phyloP scores from a whole-genome alignment of 2,113 vertebrate genomes.

The Salvelinus fontinalis region DNA sequence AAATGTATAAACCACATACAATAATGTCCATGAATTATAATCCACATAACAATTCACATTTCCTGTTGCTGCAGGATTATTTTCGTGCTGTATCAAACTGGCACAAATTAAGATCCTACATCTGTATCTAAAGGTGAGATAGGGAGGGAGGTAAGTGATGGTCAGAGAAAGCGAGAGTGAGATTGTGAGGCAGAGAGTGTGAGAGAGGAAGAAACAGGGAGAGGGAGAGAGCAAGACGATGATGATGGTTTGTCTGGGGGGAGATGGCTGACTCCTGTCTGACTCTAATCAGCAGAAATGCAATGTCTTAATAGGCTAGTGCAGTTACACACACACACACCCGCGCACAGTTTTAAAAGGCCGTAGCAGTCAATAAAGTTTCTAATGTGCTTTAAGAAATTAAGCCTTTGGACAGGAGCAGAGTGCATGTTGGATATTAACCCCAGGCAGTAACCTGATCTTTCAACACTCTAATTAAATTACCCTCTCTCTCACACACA shows the following conservation, averaged over 20 bases:
- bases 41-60: background rate
- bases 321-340: background rate
- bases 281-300: slow-evolving; percentile 67
- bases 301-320: slow-evolving; percentile 74
- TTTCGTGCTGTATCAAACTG: too few species aligned
- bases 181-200: slow-evolving; percentile 22
- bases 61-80: too few species aligned
- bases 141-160: slow-evolving; percentile 31
- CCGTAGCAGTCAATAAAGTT: slow-evolving; percentile 74
- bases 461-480: slow-evolving; percentile 72
- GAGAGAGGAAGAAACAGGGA: slow-evolving; percentile 32
- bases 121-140: slow-evolving; percentile 18
- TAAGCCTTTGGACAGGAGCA: slow-evolving; percentile 69
- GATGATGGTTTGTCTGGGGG: slow-evolving; percentile 41
- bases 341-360: slow-evolving; percentile 51
- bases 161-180: slow-evolving; percentile 6
- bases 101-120: background rate
- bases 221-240: slow-evolving; percentile 32
- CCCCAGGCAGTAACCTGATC: slow-evolving; percentile 63
- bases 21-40: background rate
- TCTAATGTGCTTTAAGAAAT: slow-evolving; percentile 75
- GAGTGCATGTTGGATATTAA: slow-evolving; percentile 74
- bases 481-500: slow-evolving; percentile 52
- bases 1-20: too few species aligned
- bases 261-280: slow-evolving; percentile 54